Evolutionary conservation across 2,888 invertebrate genomes (phyloP).

Genomic region (Diarsia rubi): DNA sequence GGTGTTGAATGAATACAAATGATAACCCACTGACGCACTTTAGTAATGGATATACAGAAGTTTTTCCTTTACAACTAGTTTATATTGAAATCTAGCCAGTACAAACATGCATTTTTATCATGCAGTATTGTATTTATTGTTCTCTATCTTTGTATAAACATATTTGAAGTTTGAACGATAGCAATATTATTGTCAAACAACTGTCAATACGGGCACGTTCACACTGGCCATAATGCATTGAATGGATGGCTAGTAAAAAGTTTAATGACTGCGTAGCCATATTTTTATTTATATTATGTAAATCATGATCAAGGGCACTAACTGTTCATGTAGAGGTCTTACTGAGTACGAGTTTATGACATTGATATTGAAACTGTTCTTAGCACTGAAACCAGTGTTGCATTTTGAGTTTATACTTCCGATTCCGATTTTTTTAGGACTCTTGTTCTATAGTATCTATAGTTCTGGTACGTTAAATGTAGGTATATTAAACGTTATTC

Average conservation of each 20-base stretch:
- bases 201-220: constrained; percentile 24
- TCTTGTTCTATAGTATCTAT: background rate
- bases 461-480: background rate
- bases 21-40: constrained; percentile 50
- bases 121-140: background rate
- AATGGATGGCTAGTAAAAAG: constrained; percentile 38
- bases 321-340: constrained; percentile 16
- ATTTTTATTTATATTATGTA: constrained; percentile 46
- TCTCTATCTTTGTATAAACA: constrained; percentile 9
- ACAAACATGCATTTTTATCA: constrained; percentile 15
- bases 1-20: constrained; percentile 34
- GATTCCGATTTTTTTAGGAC: background rate
- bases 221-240: background rate
- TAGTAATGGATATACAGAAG: background rate
- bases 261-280: constrained; percentile 31
- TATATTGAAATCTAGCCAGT: constrained; percentile 16
- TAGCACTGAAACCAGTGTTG: background rate
- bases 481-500: background rate
- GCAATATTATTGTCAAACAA: constrained; percentile 9
- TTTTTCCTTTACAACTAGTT: constrained; percentile 20
- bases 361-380: constrained; percentile 18
- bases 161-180: background rate
- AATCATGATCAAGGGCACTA: constrained; percentile 48
- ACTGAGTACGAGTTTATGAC: constrained; percentile 25
- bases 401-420: background rate